Conservation (phyloP, 1,140 invertebrate species). For the Lasaia peninsularis region DNA sequence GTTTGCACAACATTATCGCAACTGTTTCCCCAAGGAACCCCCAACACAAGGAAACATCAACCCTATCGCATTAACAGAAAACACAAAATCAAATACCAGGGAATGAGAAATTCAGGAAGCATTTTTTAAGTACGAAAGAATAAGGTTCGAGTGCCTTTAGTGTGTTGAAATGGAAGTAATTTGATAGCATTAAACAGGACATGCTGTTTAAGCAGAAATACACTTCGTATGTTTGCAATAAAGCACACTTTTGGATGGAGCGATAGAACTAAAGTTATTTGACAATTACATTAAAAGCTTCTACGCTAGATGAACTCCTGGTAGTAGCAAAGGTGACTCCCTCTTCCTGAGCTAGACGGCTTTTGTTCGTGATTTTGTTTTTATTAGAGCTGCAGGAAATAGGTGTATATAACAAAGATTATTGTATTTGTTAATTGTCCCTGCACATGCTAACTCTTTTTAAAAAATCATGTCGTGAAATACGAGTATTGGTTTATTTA, state of each 20-base stretch:
- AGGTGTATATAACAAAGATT: too few species aligned
- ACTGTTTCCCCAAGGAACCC: not conserved
- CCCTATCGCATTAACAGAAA: not conserved
- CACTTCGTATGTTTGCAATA: not conserved
- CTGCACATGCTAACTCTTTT: too few species aligned
- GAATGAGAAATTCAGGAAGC: not conserved
- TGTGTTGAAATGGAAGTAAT: slow-evolving; percentile 13
- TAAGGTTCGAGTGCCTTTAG: slow-evolving; percentile 11
- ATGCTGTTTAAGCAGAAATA: not conserved
- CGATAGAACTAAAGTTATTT: slow-evolving; percentile 25
- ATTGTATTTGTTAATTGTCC: too few species aligned
- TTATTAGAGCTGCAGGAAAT: too few species aligned
- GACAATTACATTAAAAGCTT: slow-evolving; percentile 36
- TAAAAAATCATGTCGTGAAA: too few species aligned
- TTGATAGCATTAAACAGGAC: slow-evolving; percentile 9
- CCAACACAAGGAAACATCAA: not conserved
- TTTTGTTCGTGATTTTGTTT: too few species aligned
- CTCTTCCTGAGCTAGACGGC: too few species aligned
- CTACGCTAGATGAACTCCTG: slow-evolving; percentile 20
- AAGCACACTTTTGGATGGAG: not conserved
- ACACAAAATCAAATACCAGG: not conserved
- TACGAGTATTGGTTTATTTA: too few species aligned
- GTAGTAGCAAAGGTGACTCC: slow-evolving; percentile 12
- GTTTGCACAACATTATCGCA: slow-evolving; percentile 14
- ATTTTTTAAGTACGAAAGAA: slow-evolving; percentile 13